Evolutionary conservation across 2,888 invertebrate species (phyloP).

Genomic region (Hypercompe scribonia): DNA sequence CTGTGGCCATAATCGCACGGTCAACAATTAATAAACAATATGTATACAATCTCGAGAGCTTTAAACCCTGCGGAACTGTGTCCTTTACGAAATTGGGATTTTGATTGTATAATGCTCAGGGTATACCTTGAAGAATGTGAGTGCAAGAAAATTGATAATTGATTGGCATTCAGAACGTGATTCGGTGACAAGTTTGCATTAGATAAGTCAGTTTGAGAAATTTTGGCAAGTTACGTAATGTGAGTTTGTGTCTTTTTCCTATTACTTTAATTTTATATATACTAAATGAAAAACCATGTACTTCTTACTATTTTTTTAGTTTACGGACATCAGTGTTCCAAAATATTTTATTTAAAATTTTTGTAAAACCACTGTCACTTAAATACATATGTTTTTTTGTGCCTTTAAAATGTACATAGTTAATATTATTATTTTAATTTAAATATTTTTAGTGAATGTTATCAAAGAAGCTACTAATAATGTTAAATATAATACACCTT

Average conservation of each 20-base stretch:
- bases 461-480: neutral
- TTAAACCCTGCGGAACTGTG: conserved; percentile 37
- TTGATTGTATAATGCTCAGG: conserved; percentile 15
- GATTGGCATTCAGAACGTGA: neutral
- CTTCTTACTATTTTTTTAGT: neutral
- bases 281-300: neutral
- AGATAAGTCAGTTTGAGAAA: neutral
- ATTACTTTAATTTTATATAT: neutral
- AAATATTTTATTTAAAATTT: too few species aligned
- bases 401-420: too few species aligned
- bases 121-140: conserved; percentile 3
- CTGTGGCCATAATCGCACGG: conserved; percentile 50
- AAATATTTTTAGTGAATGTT: neutral
- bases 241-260: neutral
- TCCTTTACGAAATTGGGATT: conserved; percentile 40
- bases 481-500: neutral
- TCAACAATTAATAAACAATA: conserved; percentile 51
- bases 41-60: conserved; percentile 39
- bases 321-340: too few species aligned
- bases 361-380: too few species aligned
- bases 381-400: too few species aligned
- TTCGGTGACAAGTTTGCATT: neutral
- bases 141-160: neutral
- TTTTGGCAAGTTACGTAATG: neutral
- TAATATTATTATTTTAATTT: neutral